These are phyloP conservation scores for Hystrix brachyura DNA, from an alignment of 2,113 vertebrate genomes.

Conservation along the genomic window DNA sequence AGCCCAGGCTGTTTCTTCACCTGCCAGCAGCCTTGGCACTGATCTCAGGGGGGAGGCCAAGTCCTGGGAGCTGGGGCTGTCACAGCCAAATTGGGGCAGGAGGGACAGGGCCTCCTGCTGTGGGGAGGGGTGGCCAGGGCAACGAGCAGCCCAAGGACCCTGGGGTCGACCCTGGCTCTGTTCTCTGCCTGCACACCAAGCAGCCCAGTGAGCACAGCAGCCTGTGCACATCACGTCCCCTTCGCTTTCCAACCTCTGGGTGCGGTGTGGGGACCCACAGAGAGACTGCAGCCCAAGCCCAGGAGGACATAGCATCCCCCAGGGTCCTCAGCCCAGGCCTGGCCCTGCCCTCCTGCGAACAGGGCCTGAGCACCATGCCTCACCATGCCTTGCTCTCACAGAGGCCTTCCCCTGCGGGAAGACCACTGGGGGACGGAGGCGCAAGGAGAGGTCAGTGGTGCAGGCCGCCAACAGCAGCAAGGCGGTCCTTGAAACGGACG, in stretches of 20 bases:
- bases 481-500: fast-evolving
- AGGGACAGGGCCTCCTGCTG: background rate
- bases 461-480: fast-evolving
- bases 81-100: too few relatives aligned
- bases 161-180: background rate
- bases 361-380: background rate
- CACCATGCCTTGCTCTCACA: conserved; percentile 39
- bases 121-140: background rate
- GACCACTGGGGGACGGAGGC: conserved; percentile 48
- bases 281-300: background rate
- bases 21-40: background rate
- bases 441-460: conserved; percentile 67
- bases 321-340: background rate
- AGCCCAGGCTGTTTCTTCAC: background rate
- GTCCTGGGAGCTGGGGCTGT: background rate
- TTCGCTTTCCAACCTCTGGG: background rate
- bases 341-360: background rate
- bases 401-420: conserved; percentile 87
- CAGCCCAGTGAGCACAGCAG: background rate
- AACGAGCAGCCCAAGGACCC: background rate
- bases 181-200: background rate
- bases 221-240: too few relatives aligned
- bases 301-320: background rate
- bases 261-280: background rate
- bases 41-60: background rate